Percentiles rank a stretch among this genome's conserved stretches.
Conservation (phyloP, 1,140 invertebrate species). For the Andricus grossulariae region DNA sequence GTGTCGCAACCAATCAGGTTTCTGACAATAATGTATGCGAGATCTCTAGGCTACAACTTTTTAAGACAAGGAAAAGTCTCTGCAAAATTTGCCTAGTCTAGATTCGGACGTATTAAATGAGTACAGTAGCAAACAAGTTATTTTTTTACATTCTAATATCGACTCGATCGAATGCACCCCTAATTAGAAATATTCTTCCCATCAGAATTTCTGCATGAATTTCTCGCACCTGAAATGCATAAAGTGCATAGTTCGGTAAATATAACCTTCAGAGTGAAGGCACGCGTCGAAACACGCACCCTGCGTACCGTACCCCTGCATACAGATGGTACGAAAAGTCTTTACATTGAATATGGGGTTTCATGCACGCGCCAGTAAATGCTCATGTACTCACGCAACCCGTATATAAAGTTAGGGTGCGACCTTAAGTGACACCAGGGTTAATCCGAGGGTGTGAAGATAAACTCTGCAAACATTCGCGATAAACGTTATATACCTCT, state of each 20-base stretch:
- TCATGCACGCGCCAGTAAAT: constrained; percentile 27
- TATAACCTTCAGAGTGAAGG: neutral
- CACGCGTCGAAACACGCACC: neutral
- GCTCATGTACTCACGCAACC: constrained; percentile 9
- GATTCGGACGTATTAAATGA: too few species aligned
- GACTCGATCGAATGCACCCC: too few species aligned
- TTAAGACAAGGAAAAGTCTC: too few species aligned
- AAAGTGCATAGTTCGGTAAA: neutral
- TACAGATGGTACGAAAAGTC: constrained; percentile 22
- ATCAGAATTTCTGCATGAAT: too few species aligned
- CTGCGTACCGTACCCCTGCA: neutral
- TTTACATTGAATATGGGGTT: constrained; percentile 14
- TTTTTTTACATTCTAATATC: too few species aligned
- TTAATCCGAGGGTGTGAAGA: constrained; percentile 4
- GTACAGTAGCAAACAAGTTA: too few species aligned
- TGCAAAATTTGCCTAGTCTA: too few species aligned
- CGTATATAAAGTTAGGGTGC: constrained; percentile 17
- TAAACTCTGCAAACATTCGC: constrained; percentile 12
- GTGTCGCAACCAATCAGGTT: too few species aligned
- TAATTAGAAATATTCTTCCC: too few species aligned
- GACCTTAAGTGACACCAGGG: constrained; percentile 17
- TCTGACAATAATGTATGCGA: too few species aligned
- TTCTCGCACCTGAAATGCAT: constrained; percentile 4
- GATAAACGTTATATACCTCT: neutral
- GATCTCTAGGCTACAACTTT: too few species aligned